These are phyloP conservation scores for Plagodis pulveraria DNA, from an alignment of 2,888 invertebrate genomes.

Conservation along the genomic window DNA sequence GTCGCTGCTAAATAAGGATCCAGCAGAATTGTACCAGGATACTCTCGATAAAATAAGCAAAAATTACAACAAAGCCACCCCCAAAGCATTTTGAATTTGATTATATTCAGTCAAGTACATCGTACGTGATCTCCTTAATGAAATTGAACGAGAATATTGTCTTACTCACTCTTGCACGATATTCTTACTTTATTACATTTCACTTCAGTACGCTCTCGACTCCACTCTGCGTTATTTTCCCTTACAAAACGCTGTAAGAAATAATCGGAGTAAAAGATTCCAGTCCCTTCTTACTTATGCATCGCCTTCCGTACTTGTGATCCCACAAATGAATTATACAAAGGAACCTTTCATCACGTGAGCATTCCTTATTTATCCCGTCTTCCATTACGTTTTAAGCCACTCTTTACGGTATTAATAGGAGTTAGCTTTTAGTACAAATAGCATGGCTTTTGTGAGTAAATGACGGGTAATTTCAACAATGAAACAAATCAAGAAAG, in stretches of 20 bases:
- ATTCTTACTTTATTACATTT: slow-evolving; percentile 18
- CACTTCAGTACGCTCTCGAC: slow-evolving; percentile 13
- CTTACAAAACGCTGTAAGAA: slow-evolving; percentile 22
- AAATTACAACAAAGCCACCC: too few species aligned
- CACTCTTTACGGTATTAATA: slow-evolving; percentile 38
- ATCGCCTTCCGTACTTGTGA: slow-evolving; percentile 38
- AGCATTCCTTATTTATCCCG: slow-evolving; percentile 54
- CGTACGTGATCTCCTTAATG: too few species aligned
- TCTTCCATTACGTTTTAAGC: slow-evolving; percentile 50
- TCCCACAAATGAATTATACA: slow-evolving; percentile 56
- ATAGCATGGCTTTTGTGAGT: slow-evolving; percentile 36
- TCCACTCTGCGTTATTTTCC: slow-evolving; percentile 13
- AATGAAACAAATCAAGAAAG: too few species aligned
- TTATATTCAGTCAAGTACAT: too few species aligned
- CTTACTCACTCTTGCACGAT: slow-evolving; percentile 3
- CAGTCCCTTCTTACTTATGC: slow-evolving; percentile 46
- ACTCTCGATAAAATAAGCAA: too few species aligned
- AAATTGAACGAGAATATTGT: not conserved
- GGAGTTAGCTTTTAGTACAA: slow-evolving; percentile 43
- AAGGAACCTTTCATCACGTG: slow-evolving; percentile 45
- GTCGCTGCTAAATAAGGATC: too few species aligned
- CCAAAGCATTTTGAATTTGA: too few species aligned
- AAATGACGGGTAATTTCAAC: too few species aligned
- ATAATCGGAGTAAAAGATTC: slow-evolving; percentile 28
- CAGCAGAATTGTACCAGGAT: too few species aligned